phyloP scores from a whole-genome alignment of 2,888 invertebrate species.

The Galerucella calmariensis region DNA sequence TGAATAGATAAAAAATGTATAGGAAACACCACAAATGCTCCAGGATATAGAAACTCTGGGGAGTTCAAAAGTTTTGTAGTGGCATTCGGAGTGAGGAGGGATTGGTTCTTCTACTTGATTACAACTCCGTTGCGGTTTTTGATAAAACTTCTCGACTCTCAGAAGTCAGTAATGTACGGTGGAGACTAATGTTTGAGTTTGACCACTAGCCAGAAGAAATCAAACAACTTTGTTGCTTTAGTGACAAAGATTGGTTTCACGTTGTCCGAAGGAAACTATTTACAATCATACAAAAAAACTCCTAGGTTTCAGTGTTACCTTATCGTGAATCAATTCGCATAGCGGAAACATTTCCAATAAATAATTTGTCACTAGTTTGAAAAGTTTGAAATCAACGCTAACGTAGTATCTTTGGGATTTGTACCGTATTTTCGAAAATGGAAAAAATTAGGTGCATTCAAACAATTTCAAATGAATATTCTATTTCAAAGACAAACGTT shows the following conservation, averaged over 20 bases:
- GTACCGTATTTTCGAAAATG: too few relatives aligned
- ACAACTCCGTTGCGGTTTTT: slow-evolving; percentile 29
- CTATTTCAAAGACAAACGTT: too few relatives aligned
- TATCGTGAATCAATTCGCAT: background rate
- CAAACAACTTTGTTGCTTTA: slow-evolving; percentile 11
- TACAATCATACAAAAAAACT: background rate
- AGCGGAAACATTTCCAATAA: background rate
- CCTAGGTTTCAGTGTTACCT: background rate
- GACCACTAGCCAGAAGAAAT: slow-evolving; percentile 17
- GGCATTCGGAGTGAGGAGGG: background rate
- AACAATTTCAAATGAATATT: too few relatives aligned
- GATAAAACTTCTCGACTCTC: slow-evolving; percentile 29
- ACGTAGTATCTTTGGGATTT: too few relatives aligned
- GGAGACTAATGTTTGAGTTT: slow-evolving; percentile 14
- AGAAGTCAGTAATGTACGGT: slow-evolving; percentile 26
- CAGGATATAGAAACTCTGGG: background rate
- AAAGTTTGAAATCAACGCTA: too few relatives aligned
- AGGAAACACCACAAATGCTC: background rate
- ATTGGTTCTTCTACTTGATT: slow-evolving; percentile 10
- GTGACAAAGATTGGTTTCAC: background rate
- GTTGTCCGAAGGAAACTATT: slow-evolving; percentile 1
- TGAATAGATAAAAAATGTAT: background rate
- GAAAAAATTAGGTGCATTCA: too few relatives aligned
- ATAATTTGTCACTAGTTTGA: background rate
- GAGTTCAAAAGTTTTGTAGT: slow-evolving; percentile 6